Conservation (phyloP, 53 echinoderm and acorn worm genomes). For the Zoroaster sp. region DNA sequence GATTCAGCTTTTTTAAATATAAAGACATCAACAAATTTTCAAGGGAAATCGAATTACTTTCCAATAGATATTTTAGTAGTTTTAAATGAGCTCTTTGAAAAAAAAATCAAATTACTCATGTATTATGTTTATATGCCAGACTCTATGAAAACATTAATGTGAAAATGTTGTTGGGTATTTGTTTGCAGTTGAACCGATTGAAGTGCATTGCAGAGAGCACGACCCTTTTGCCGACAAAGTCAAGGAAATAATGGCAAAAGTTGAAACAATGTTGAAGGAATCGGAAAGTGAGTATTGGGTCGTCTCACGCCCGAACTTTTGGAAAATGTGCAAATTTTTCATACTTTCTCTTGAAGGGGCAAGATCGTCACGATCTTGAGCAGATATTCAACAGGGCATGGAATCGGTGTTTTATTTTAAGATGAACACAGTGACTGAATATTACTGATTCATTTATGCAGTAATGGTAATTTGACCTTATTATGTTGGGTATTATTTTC, state of each 20-base stretch:
- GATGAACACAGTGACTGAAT: too few relatives aligned
- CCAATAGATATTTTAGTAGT: background rate
- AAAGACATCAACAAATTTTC: background rate
- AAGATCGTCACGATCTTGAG: too few relatives aligned
- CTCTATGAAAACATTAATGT: background rate
- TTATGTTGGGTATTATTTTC: too few relatives aligned
- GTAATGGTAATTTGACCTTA: too few relatives aligned
- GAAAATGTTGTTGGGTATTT: background rate
- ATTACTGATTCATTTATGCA: too few relatives aligned
- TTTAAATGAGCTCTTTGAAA: background rate
- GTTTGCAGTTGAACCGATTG: conserved; percentile 58
- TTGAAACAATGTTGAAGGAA: conserved; percentile 37
- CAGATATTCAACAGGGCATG: too few relatives aligned
- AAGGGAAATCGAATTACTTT: background rate
- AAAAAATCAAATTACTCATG: too few relatives aligned
- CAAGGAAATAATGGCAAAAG: conserved; percentile 50
- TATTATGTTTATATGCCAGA: background rate
- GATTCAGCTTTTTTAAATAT: too few relatives aligned
- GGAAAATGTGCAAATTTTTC: too few relatives aligned
- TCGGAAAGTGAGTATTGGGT: conserved; percentile 7
- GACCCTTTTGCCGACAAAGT: conserved; percentile 63
- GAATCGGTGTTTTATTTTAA: too few relatives aligned
- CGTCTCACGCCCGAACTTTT: too few relatives aligned
- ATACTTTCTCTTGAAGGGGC: too few relatives aligned
- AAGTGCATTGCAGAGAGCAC: conserved; percentile 34